Evolutionary conservation across 2,113 vertebrate species (phyloP).

Genomic region (Engraulis encrasicolus): DNA sequence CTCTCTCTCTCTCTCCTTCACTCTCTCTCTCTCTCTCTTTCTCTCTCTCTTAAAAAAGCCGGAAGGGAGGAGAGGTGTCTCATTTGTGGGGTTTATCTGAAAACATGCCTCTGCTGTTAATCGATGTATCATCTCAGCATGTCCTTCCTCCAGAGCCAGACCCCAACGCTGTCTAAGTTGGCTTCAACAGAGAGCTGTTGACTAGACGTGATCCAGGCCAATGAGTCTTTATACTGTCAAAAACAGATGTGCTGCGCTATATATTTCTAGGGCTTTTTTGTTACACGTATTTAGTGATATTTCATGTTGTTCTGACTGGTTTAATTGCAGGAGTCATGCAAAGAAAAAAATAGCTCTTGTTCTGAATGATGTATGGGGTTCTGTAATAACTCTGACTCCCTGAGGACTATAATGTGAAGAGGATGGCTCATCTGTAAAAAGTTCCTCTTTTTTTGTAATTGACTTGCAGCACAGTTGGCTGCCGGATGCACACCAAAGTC

Average conservation of each 20-base stretch:
- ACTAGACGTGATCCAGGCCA: background rate
- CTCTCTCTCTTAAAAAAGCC: background rate
- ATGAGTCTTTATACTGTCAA: background rate
- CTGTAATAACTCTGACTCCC: slow-evolving; percentile 5
- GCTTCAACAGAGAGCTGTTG: background rate
- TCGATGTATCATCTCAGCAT: background rate
- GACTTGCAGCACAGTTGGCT: slow-evolving; percentile 5
- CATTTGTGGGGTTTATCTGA: slow-evolving; percentile 15
- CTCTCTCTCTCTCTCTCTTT: no score
- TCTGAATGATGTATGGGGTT: background rate
- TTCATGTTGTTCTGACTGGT: slow-evolving; percentile 13
- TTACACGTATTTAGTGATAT: slow-evolving; percentile 3
- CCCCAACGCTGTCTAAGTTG: background rate
- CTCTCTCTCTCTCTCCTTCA: background rate
- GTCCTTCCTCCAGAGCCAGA: background rate
- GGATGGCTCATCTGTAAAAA: slow-evolving; percentile 38
- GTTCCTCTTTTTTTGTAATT: slow-evolving; percentile 32
- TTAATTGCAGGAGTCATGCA: slow-evolving; percentile 5
- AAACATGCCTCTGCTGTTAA: background rate
- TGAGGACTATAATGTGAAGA: slow-evolving; percentile 15
- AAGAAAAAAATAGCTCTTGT: background rate
- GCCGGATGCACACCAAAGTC: slow-evolving; percentile 21
- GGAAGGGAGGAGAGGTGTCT: background rate
- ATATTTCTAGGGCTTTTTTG: no score
- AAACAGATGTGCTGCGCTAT: slow-evolving; percentile 7